Conservation (phyloP, 2,888 invertebrate species). For the Lasioglossum villosulum region DNA sequence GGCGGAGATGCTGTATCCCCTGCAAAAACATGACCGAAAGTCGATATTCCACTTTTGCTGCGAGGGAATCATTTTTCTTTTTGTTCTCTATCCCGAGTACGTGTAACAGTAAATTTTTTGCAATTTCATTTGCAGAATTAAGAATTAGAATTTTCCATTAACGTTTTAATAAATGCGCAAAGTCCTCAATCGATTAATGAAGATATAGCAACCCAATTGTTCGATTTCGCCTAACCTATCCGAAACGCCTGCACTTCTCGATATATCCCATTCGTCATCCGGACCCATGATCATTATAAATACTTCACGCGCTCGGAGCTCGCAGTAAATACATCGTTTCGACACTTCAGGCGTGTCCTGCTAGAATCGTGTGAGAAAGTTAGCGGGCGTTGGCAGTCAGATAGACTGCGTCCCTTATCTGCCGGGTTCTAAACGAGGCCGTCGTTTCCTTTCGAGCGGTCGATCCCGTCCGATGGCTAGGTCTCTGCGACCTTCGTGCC, state of each 20-base stretch:
- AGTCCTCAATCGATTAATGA: not conserved
- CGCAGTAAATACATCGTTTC: slow-evolving; percentile 32
- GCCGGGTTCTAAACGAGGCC: slow-evolving; percentile 49
- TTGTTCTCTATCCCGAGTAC: not conserved
- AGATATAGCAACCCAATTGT: not conserved
- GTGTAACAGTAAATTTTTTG: not conserved
- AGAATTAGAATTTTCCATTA: no score
- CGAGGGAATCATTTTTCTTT: not conserved
- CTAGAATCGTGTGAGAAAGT: slow-evolving; percentile 55
- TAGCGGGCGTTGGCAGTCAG: not conserved
- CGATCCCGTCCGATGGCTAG: slow-evolving; percentile 29
- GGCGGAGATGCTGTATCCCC: not conserved
- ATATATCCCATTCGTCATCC: not conserved
- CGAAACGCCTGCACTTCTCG: not conserved
- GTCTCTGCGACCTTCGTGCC: slow-evolving; percentile 39
- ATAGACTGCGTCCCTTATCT: slow-evolving; percentile 42
- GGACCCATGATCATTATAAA: not conserved
- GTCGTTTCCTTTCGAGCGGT: slow-evolving; percentile 49
- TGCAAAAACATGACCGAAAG: not conserved
- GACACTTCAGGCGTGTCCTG: slow-evolving; percentile 43
- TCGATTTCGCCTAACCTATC: not conserved
- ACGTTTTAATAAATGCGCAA: no score
- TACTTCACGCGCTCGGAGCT: not conserved
- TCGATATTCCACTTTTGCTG: not conserved
- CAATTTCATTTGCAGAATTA: no score